Evolutionary conservation across 2,797 vertebrate genomes (phyloP), one percentile per base, ranked within the genome.

Genomic region (Rhadinocentrus ornatus): DNA sequence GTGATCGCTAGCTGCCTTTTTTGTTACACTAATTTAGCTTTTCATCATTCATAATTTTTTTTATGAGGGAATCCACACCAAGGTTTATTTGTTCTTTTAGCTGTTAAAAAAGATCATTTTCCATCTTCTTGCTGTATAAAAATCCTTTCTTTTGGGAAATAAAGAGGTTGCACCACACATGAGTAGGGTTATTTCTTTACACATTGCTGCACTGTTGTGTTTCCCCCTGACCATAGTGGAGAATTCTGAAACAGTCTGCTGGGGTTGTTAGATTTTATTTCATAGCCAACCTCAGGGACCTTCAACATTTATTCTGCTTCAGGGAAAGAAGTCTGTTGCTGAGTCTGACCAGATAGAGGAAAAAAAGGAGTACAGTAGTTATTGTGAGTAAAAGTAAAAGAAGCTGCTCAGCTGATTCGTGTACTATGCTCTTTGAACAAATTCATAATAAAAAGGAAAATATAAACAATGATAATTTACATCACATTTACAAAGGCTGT

Each of bases 221-320:
- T 35, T 48, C 26, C 63, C 64, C 48, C 41, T 39, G 65, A 59
- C 68, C 73, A 78, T 76, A 75, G 71, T 71, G 75, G 81, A 64
- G 69, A 76, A 73, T 80, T 79, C 65, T 78, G 59, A 61, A 61
- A 67, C 15, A 76, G 71, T 80, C 80, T 83, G 60, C 35, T 54
- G 64, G 69, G 67, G 75, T 86, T 87, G 84, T 89, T 86, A 75
- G 83, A 74, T 83, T 90, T 90, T 84, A 91, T 90, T 90, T 86
- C 68, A 87, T 81, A 64, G 61, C 61, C 81, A 82, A 89, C 82
- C 82, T 87, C 69, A 1, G 76, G 65, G 83, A 92, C 86, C 83
- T 86, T 69, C 83, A 82, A 87, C 85, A 90, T 88, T 88, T 88
- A 89, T 88, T 86, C 82, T 80, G 83, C 88, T 85, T 76, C 72